Base-by-base conservation (phyloP, 2,797 vertebrate species). In the Odontamblyopus rebecca region DNA sequence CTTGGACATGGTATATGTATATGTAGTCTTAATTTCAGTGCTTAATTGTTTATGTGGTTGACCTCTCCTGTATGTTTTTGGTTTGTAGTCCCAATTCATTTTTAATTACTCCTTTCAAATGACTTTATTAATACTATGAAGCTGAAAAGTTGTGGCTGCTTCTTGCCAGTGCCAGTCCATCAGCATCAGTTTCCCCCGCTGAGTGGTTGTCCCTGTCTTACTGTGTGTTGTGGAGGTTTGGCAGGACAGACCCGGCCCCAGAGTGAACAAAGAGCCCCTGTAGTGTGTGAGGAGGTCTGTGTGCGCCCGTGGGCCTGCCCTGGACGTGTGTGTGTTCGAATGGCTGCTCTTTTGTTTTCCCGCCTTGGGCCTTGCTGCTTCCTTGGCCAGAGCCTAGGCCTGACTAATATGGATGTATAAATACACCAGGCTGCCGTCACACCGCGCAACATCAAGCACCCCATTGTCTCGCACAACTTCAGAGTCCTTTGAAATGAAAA, bases 401-500 rank as follows among this genome's bases (percentile, higher is more conserved):
- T 89, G 89, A 92, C 91, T 90, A 93, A 93, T 83, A 86, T 86
- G 82, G 87, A 92, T 88, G 79, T 91, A 91, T 90, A 94, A 93
- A 93, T 92, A 93, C 88, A 89, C 90, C 71, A 77, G 82, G 82
- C 81, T 78, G 82, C 85, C 85, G 85, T 89, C 88, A 84, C 76
- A 86, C 82, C 78, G 73, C 79, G 70, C 70, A 80, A 87, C 85
- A 89, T 92, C 89, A 92, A 93, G 82, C 70, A 19, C 72, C 65
- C 86, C 72, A 88, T 93, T 93, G 93, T 94, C 91, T 88, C 71
- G 75, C 64, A 68, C 79, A 80, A 76, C 86, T 91, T 90, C 79
- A 89, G 81, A 82, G 86, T 89, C 75, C 65, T 32, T 73, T 69
- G 77, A 38, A 38, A 2, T 38, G 6, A 38, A 38, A 9, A 9